phyloP scores from a whole-genome alignment of 2,888 invertebrate genomes.

The Panopea generosa region DNA sequence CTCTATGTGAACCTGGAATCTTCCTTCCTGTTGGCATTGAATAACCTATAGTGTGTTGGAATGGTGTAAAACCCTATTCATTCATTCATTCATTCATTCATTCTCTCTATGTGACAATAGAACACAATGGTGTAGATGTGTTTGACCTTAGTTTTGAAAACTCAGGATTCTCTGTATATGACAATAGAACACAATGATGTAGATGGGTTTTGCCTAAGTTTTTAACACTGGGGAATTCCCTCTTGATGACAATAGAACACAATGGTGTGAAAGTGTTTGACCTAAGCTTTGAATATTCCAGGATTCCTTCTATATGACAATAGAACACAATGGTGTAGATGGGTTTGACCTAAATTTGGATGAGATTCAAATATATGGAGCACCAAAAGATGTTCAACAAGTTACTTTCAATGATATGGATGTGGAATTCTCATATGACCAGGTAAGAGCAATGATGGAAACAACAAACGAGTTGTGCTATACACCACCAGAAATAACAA shows the following conservation, averaged over 20 bases:
- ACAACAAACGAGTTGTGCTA: too few species aligned
- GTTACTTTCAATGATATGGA: slow-evolving; percentile 32
- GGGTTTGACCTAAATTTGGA: slow-evolving; percentile 40
- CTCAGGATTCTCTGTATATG: slow-evolving; percentile 51
- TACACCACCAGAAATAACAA: background rate
- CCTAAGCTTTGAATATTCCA: slow-evolving; percentile 51
- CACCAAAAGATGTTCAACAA: slow-evolving; percentile 25
- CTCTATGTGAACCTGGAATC: too few species aligned
- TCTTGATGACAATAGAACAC: slow-evolving; percentile 45
- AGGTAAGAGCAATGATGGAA: slow-evolving; percentile 1
- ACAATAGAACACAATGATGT: slow-evolving; percentile 32
- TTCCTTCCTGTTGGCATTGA: too few species aligned
- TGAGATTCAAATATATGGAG: slow-evolving; percentile 57
- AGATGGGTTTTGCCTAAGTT: too few species aligned
- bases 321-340: slow-evolving; percentile 33
- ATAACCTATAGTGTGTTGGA: too few species aligned
- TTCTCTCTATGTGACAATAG: slow-evolving; percentile 43
- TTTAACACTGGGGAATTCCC: too few species aligned
- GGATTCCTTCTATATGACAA: slow-evolving; percentile 50
- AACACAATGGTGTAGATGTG: slow-evolving; percentile 28
- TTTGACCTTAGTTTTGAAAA: slow-evolving; percentile 44
- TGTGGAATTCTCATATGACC: background rate
- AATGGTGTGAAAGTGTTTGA: slow-evolving; percentile 24
- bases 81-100: too few species aligned
- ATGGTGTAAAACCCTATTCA: too few species aligned